Conservation (phyloP, 2,797 vertebrate genomes). For the Liasis olivaceus region DNA sequence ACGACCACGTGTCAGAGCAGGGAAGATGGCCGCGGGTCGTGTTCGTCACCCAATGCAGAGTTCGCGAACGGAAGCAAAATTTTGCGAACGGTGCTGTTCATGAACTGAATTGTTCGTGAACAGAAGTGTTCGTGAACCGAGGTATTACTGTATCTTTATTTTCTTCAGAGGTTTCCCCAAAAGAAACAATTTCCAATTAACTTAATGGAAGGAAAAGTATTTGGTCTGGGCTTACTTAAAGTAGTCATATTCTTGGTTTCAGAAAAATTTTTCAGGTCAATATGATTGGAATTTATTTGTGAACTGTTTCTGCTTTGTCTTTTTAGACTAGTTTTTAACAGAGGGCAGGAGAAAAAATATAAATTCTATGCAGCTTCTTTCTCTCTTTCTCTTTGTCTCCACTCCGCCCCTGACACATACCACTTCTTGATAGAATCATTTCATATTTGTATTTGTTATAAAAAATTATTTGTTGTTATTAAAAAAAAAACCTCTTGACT, state of each 20-base stretch:
- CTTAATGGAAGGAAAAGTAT: not conserved
- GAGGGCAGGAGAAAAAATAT: too few relatives aligned
- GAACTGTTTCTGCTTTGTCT: not conserved
- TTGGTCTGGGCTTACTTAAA: not conserved
- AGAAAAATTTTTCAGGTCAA: not conserved
- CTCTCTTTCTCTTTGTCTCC: not conserved
- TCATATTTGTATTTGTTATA: not conserved
- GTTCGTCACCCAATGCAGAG: too few relatives aligned
- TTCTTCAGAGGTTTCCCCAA: not conserved
- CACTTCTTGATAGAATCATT: not conserved
- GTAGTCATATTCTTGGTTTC: not conserved
- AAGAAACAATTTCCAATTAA: not conserved
- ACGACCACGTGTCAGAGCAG: too few relatives aligned
- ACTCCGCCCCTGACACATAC: not conserved
- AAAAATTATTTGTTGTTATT: not conserved
- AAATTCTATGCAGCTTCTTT: not conserved
- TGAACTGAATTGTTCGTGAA: too few relatives aligned
- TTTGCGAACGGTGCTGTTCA: too few relatives aligned
- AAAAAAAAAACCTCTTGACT: not conserved
- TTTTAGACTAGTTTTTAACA: not conserved
- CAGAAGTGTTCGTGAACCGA: too few relatives aligned
- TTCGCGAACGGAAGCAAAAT: too few relatives aligned
- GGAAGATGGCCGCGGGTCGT: too few relatives aligned
- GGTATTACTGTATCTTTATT: not conserved
- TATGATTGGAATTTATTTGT: not conserved